Evolutionary conservation across 2,888 invertebrate species (phyloP).

Genomic region (Plemyria rubiginata): DNA sequence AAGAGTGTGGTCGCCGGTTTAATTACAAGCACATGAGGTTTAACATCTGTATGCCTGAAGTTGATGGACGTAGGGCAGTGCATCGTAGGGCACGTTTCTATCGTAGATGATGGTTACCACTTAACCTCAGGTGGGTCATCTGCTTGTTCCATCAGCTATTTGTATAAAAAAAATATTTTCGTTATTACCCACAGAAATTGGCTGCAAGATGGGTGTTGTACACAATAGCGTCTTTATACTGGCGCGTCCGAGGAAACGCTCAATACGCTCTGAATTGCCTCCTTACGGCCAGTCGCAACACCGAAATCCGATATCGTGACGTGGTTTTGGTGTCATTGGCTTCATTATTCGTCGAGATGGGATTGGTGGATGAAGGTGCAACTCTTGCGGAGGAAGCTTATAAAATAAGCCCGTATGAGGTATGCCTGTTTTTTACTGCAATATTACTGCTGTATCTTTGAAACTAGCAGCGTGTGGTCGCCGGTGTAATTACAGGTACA

Average conservation of each 20-base stretch:
- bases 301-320: conserved; percentile 84
- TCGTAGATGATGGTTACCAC: too few relatives aligned
- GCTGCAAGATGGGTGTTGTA: conserved; percentile 90
- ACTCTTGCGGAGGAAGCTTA: conserved; percentile 86
- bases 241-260: conserved; percentile 89
- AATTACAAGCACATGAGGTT: too few relatives aligned
- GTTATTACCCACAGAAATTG: conserved; percentile 80
- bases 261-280: conserved; percentile 89
- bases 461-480: too few relatives aligned
- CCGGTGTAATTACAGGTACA: too few relatives aligned
- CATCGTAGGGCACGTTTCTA: too few relatives aligned
- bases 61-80: too few relatives aligned
- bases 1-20: too few relatives aligned
- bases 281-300: conserved; percentile 80
- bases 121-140: too few relatives aligned
- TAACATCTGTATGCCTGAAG: too few relatives aligned
- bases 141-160: too few relatives aligned
- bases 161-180: too few relatives aligned
- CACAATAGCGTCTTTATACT: conserved; percentile 90
- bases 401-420: conserved; percentile 86
- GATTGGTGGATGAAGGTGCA: conserved; percentile 87
- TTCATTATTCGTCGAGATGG: conserved; percentile 88
- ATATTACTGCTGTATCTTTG: neutral
- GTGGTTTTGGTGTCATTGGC: conserved; percentile 89
- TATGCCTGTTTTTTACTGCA: conserved; percentile 49